A percentile compares a stretch with the other conserved stretches of the same genome.
phyloP scores from a whole-genome alignment of 2,113 vertebrate species.

The Montifringilla adamsi region DNA sequence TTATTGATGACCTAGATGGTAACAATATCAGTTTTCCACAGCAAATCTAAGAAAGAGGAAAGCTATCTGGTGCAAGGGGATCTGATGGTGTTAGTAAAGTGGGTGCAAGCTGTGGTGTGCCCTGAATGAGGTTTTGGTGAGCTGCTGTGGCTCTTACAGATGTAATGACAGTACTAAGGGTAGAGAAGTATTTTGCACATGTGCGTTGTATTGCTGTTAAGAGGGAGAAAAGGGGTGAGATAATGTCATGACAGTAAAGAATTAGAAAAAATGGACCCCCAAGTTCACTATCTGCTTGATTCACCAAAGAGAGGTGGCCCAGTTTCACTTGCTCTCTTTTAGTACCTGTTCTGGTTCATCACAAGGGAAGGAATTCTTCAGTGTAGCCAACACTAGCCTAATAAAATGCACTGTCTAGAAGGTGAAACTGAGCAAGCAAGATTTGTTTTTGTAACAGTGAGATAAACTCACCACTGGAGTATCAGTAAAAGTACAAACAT shows the following conservation, averaged over 20 bases:
- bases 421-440: background rate
- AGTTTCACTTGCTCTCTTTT: fast-evolving
- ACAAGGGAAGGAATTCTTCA: background rate
- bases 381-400: background rate
- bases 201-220: background rate
- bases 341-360: background rate
- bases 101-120: background rate
- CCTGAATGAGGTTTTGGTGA: background rate
- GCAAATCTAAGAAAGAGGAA: background rate
- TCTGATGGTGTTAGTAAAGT: background rate
- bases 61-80: background rate
- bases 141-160: background rate
- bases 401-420: background rate
- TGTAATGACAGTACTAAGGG: background rate
- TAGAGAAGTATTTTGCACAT: background rate
- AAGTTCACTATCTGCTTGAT: background rate
- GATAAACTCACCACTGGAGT: background rate
- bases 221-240: background rate
- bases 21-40: background rate
- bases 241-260: background rate
- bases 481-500: background rate
- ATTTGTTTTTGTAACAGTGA: background rate
- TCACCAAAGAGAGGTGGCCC: background rate
- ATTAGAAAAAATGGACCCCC: background rate
- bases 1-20: background rate